phyloP scores from a whole-genome alignment of 2,113 vertebrate species.

The Oncorhynchus kisutch region DNA sequence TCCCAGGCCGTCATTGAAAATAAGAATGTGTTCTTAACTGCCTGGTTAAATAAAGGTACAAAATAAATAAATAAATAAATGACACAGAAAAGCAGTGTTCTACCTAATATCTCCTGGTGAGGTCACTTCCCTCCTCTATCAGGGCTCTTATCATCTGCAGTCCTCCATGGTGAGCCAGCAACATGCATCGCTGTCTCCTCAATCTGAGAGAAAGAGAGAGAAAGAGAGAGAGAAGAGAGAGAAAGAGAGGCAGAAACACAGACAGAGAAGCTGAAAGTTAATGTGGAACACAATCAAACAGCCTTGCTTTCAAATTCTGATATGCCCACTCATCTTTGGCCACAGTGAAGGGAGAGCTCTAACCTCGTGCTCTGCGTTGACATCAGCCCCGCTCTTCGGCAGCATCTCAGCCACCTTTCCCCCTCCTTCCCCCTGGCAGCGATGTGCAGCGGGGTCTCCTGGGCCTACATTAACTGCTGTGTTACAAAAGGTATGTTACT shows the following conservation, averaged over 20 bases:
- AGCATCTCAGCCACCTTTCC: slow-evolving; percentile 62
- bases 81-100: too few relatives aligned
- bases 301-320: too few relatives aligned
- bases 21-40: too few relatives aligned
- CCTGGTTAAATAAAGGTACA: too few relatives aligned
- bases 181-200: slow-evolving; percentile 62
- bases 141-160: slow-evolving; percentile 54
- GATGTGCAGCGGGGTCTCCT: slow-evolving; percentile 63
- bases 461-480: too few relatives aligned
- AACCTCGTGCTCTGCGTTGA: slow-evolving; percentile 60
- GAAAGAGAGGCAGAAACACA: too few relatives aligned
- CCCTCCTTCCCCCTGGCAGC: slow-evolving; percentile 60
- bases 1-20: too few relatives aligned
- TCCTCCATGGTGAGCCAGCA: slow-evolving; percentile 52
- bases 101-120: slow-evolving; percentile 62
- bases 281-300: not conserved
- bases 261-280: not conserved
- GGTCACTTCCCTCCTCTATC: slow-evolving; percentile 57
- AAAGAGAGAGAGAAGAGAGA: too few relatives aligned
- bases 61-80: too few relatives aligned
- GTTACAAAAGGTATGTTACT: too few relatives aligned
- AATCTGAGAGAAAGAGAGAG: slow-evolving; percentile 32
- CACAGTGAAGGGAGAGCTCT: not conserved
- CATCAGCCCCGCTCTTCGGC: slow-evolving; percentile 37
- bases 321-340: too few relatives aligned